These are phyloP conservation scores for Mastomys natalensis DNA, from an alignment of 2,113 vertebrate species.

Conservation along the genomic window DNA sequence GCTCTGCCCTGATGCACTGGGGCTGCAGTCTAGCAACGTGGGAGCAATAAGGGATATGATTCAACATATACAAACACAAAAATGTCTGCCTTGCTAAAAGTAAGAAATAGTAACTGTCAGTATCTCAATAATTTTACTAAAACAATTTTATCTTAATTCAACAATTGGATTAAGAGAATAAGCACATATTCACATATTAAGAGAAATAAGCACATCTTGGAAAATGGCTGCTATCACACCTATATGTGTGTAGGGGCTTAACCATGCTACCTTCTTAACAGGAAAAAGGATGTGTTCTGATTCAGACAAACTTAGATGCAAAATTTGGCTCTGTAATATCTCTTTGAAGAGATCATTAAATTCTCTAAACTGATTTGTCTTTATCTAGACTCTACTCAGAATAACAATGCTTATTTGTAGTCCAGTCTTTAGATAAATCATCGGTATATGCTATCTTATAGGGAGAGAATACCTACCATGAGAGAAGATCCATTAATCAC, in stretches of 20 bases:
- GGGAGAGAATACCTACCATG: fast-evolving
- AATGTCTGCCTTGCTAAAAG: neutral
- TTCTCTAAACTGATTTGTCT: neutral
- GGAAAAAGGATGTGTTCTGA: neutral
- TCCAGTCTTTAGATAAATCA: neutral
- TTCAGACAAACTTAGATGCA: neutral
- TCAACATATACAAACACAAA: neutral
- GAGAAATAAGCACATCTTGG: neutral
- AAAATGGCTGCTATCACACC: neutral
- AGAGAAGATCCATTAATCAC: neutral
- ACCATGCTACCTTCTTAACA: neutral
- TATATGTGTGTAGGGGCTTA: neutral
- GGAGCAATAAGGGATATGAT: neutral
- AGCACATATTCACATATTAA: neutral
- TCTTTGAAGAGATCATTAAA: neutral
- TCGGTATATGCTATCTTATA: neutral
- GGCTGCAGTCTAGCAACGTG: neutral
- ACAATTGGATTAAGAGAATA: neutral
- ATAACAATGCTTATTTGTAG: fast-evolving
- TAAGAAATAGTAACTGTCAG: neutral
- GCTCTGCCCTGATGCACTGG: neutral
- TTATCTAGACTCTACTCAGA: neutral
- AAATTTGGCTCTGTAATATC: neutral
- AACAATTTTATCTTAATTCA: neutral
- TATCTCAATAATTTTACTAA: neutral